Evolutionary conservation across 2,888 invertebrate species (phyloP).

Genomic region (Drosophila setosimentum): DNA sequence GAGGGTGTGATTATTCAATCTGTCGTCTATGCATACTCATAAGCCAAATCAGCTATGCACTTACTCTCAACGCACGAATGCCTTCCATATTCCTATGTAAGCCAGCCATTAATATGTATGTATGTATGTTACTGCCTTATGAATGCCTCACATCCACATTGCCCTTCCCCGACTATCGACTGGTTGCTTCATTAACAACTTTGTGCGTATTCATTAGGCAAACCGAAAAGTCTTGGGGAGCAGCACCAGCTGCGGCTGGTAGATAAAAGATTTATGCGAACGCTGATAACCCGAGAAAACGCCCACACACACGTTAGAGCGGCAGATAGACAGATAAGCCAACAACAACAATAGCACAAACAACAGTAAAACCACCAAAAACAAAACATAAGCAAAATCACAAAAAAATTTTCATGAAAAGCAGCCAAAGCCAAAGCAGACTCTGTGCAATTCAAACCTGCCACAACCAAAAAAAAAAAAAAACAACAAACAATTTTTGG

Average conservation of each 20-base stretch:
- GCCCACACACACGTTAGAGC: conserved; percentile 18
- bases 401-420: conserved; percentile 36
- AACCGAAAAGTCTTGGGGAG: conserved; percentile 29
- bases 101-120: conserved; percentile 22
- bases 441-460: conserved; percentile 11
- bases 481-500: too few species aligned
- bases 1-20: conserved; percentile 74
- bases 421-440: conserved; percentile 22
- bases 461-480: conserved; percentile 21
- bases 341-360: not conserved
- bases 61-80: conserved; percentile 6
- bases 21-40: conserved; percentile 59
- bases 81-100: conserved; percentile 58
- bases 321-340: conserved; percentile 57
- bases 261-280: conserved; percentile 78
- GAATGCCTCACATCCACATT: not conserved
- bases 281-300: conserved; percentile 71
- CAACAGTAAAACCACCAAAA: conserved; percentile 8
- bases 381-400: conserved; percentile 27
- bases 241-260: conserved; percentile 69
- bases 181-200: conserved; percentile 79
- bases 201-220: conserved; percentile 78
- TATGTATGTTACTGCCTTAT: conserved; percentile 1
- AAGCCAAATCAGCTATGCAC: conserved; percentile 39
- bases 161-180: conserved; percentile 34